Base-by-base conservation (phyloP, 2,797 vertebrate species). In the Microctenopoma steveboyesi region DNA sequence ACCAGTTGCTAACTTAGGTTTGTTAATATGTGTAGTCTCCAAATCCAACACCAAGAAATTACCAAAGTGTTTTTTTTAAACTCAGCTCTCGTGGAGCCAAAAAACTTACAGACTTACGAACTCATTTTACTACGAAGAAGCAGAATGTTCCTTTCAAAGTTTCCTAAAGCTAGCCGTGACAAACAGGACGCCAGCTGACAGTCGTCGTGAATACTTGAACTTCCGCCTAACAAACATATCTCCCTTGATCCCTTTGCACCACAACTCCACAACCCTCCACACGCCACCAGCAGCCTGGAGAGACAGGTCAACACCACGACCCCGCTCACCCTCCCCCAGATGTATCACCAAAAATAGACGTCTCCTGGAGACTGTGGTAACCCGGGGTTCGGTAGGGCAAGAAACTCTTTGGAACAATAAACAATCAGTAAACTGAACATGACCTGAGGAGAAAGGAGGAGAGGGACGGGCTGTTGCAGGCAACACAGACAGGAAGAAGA, bases 311-410 rank as follows among this genome's bases (percentile, higher is more conserved):
- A 59, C 52, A 22, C 71, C 52, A 22, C 6, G 25, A 74, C 69
- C 74, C 68, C 64, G 25, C 47, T 37, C 53, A 33, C 52, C 70
- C 62, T 12, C 49, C 72, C 70, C 69, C 86, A 86, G 79, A 90
- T 88, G 83, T 74, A 80, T 69, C 49, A 33, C 82, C 77, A 82
- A 81, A 90, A 90, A 90, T 88, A 88, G 90, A 78, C n/a, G 28
- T 75, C 76, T 78, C 69, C 58, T 15, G 37, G 61, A 83, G 68
- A 46, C 63, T 40, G 52, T 67, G 65, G 65, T 73, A 73, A 79
- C 76, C 73, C 73, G 22, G 64, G 72, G 76, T 77, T 35, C 39
- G 63, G 7, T n/a, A 49, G 54, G 52, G 59, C 28, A 53, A 48
- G 54, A 48, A 46, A 63, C 71, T 70, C 39, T 60, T 60, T 74